Conservation (phyloP, 2,113 vertebrate genomes). For the Erinaceus europaeus region DNA sequence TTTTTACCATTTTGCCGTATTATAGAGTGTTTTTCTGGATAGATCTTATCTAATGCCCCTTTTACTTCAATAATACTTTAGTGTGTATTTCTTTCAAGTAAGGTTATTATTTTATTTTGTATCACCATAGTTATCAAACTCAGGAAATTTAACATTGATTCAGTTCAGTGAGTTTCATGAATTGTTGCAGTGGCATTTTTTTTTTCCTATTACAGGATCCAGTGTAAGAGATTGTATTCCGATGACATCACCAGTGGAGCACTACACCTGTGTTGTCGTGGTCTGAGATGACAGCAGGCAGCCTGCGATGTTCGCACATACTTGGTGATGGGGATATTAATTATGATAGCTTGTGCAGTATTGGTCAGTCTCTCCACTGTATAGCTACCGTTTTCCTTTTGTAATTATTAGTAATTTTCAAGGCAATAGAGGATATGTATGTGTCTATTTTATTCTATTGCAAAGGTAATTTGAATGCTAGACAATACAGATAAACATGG, state of each 20-base stretch:
- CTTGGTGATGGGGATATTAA: background rate
- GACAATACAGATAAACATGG: background rate
- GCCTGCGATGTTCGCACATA: accelerated
- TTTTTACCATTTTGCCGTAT: background rate
- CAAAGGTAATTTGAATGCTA: slow-evolving; percentile 9
- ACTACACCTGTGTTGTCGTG: too few relatives aligned
- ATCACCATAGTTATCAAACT: background rate
- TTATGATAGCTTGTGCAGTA: background rate
- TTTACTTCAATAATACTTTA: background rate
- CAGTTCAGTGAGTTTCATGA: background rate
- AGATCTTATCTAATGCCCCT: background rate
- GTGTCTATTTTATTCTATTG: slow-evolving; percentile 11
- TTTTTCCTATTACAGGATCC: background rate
- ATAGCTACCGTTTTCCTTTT: background rate
- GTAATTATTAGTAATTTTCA: background rate
- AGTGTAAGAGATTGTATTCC: background rate
- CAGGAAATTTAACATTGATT: background rate
- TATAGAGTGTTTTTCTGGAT: background rate
- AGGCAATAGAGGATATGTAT: background rate
- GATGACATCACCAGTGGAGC: background rate
- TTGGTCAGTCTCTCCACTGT: background rate
- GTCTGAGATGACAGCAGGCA: background rate
- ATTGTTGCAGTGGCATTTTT: background rate
- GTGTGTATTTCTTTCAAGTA: background rate
- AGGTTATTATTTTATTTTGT: background rate